Conservation (phyloP, 2,113 vertebrate genomes). For the Nipponia nippon region DNA sequence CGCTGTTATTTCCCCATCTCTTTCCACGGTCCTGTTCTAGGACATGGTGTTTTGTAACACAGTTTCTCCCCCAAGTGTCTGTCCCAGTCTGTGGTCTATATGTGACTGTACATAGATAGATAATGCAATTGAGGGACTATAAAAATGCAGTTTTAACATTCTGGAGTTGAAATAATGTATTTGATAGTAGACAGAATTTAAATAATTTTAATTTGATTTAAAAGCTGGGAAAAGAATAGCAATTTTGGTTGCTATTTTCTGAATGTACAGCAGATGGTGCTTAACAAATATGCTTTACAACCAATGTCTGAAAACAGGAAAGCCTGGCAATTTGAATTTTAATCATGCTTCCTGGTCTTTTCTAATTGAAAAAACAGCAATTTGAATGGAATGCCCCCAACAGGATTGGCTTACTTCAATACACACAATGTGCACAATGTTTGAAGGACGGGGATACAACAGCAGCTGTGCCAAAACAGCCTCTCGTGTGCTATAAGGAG, state of each 20-base stretch:
- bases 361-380: background rate
- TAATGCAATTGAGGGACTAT: background rate
- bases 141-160: background rate
- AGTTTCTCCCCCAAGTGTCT: background rate
- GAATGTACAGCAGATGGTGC: conserved; percentile 55
- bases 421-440: background rate
- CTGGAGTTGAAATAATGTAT: background rate
- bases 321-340: background rate
- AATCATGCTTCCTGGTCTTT: background rate
- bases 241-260: conserved; percentile 34
- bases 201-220: background rate
- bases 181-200: background rate
- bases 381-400: background rate
- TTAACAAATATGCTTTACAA: conserved; percentile 22
- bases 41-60: background rate
- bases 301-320: background rate
- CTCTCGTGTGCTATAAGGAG: background rate
- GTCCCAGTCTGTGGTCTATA: background rate
- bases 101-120: background rate
- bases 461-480: background rate
- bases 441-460: background rate
- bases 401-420: background rate
- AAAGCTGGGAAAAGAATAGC: background rate
- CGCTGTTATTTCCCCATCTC: background rate
- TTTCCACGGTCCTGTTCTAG: background rate